phyloP scores from a whole-genome alignment of 2,113 vertebrate species.

The Calidris pugnax region DNA sequence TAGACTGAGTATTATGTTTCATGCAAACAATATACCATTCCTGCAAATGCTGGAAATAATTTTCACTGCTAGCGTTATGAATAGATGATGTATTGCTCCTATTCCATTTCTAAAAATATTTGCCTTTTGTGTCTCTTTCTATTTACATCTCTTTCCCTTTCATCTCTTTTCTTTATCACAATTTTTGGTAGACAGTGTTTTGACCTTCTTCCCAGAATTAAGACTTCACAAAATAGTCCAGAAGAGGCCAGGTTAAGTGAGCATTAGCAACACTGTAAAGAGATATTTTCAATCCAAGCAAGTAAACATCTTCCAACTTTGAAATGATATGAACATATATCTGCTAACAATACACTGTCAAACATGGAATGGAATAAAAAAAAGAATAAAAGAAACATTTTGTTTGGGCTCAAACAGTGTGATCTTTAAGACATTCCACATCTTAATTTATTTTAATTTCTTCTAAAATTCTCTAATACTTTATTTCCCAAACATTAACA shows the following conservation, averaged over 20 bases:
- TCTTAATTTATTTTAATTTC: conserved; percentile 1
- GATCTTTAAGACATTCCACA: neutral
- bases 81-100: neutral
- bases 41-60: neutral
- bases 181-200: neutral
- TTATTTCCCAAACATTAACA: neutral
- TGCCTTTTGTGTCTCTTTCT: neutral
- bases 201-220: neutral
- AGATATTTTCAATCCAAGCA: neutral
- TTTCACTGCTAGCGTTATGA: neutral
- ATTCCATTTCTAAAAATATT: neutral
- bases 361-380: neutral
- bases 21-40: neutral
- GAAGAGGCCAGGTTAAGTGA: neutral
- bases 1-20: neutral
- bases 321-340: neutral
- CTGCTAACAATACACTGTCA: neutral
- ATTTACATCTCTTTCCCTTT: neutral
- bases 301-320: neutral
- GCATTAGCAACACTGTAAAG: neutral
- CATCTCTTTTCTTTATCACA: neutral
- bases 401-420: neutral
- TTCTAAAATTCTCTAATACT: neutral
- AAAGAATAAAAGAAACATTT: neutral
- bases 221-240: neutral